Conservation (phyloP, 2,113 vertebrate species). For the Physeter macrocephalus region DNA sequence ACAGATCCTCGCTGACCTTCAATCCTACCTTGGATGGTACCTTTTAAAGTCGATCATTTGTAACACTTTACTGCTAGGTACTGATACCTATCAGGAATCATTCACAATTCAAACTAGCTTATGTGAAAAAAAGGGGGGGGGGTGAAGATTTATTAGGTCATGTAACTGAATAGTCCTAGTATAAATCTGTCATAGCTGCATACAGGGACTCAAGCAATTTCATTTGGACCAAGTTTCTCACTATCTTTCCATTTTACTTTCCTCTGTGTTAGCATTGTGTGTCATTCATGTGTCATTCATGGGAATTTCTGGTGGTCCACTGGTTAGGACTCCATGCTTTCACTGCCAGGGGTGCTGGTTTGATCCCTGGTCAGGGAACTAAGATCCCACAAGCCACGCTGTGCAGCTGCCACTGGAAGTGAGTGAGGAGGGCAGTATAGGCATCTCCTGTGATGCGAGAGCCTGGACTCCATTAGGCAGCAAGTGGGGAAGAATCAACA, state of each 20-base stretch:
- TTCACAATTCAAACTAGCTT: not conserved
- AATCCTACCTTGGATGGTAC: not conserved
- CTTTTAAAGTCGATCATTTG: not conserved
- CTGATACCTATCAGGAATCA: not conserved
- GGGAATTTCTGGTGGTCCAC: not conserved
- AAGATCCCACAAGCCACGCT: not conserved
- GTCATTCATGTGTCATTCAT: not conserved
- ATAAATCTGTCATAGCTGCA: not conserved
- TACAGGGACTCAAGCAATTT: not conserved
- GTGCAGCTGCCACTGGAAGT: not conserved
- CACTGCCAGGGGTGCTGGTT: not conserved
- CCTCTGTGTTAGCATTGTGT: not conserved
- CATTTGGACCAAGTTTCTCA: not conserved
- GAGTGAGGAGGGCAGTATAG: no score
- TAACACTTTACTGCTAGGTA: not conserved
- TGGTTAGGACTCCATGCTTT: not conserved
- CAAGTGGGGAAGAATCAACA: no score
- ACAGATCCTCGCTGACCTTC: not conserved
- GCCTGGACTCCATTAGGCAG: no score
- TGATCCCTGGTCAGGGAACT: not conserved
- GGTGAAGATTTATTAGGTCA: not conserved
- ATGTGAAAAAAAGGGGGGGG: no score
- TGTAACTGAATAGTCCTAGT: not conserved
- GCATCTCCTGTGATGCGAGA: no score
- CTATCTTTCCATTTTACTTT: not conserved